Evolutionary conservation across 1,140 invertebrate genomes (phyloP).

Genomic region (Pemphigus obesinymphae): DNA sequence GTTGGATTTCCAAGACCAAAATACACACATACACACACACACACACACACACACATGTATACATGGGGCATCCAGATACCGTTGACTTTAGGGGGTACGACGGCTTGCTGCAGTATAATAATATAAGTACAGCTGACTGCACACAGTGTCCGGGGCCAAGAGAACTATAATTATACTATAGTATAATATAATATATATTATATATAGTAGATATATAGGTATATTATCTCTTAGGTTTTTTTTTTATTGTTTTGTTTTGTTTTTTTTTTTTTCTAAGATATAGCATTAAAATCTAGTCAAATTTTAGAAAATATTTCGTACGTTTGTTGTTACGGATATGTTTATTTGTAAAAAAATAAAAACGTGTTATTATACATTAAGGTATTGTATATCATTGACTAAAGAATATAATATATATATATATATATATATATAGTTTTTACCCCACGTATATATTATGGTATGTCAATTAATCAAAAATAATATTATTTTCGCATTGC

Average conservation of each 20-base stretch:
- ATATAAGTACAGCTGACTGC: too few species aligned
- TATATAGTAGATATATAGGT: too few species aligned
- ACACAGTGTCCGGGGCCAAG: too few species aligned
- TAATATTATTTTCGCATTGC: neutral
- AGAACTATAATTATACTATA: neutral
- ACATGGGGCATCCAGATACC: neutral
- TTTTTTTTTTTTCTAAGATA: neutral
- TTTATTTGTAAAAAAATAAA: neutral
- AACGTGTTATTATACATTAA: neutral
- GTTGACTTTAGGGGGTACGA: neutral
- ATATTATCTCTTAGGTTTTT: neutral
- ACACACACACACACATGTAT: neutral
- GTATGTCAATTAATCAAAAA: conserved; percentile 24
- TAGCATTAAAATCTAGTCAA: conserved; percentile 25
- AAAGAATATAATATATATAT: too few species aligned
- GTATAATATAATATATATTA: too few species aligned
- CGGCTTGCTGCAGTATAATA: too few species aligned
- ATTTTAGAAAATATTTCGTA: neutral
- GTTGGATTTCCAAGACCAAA: conserved; percentile 2
- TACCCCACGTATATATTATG: neutral
- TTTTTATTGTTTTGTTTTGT: neutral
- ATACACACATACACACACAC: too few species aligned
- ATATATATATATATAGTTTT: neutral
- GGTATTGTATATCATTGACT: neutral
- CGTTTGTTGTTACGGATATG: neutral